phyloP scores from a whole-genome alignment of 1,140 invertebrate genomes.

The Hesperophylax magnus region DNA sequence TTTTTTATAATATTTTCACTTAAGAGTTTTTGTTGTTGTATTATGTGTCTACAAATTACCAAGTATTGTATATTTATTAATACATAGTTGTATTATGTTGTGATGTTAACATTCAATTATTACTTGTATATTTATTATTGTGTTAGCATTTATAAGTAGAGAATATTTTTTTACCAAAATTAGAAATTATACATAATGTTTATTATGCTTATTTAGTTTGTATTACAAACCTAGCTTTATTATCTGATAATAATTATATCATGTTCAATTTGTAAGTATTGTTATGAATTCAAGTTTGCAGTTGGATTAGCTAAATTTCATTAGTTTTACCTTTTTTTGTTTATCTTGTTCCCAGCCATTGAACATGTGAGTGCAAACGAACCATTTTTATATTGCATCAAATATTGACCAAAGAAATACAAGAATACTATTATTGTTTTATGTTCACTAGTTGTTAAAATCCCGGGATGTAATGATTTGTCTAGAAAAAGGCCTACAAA shows the following conservation, averaged over 20 bases:
- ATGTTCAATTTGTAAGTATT: background rate
- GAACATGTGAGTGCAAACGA: too few species aligned
- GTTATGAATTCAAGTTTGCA: constrained; percentile 12
- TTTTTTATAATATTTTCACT: background rate
- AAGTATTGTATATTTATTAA: constrained; percentile 30
- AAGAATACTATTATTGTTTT: background rate
- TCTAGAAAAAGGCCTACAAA: too few species aligned
- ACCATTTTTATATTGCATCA: too few species aligned
- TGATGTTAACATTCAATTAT: constrained; percentile 16
- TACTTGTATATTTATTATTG: constrained; percentile 25
- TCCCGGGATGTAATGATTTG: too few species aligned
- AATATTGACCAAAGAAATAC: too few species aligned
- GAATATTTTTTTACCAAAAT: constrained; percentile 37
- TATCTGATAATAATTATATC: constrained; percentile 11
- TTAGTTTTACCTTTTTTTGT: too few species aligned
- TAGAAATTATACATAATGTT: constrained; percentile 7
- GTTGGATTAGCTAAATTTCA: background rate
- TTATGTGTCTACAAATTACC: constrained; percentile 4
- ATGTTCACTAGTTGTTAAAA: background rate
- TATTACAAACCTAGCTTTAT: constrained; percentile 35
- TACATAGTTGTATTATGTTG: background rate
- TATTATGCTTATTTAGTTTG: background rate
- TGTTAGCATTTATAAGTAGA: constrained; percentile 22
- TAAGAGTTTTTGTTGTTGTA: background rate
- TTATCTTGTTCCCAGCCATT: too few species aligned